Evolutionary conservation across 2,888 invertebrate species (phyloP), one percentile per base, ranked within the genome.

Genomic region (Horisme vitalbata): DNA sequence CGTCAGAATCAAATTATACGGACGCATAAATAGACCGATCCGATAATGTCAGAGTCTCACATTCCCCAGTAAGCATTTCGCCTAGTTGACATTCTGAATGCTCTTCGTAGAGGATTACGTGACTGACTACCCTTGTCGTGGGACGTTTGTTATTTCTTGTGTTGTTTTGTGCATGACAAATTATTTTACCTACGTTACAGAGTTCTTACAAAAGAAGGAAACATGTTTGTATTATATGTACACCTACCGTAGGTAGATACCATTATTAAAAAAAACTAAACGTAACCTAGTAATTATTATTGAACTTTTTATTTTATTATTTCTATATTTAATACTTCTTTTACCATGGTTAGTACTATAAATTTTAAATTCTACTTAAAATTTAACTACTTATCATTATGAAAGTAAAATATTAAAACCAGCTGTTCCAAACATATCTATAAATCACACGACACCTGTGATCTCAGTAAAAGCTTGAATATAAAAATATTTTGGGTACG

Each of bases 361-460:
- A n/a, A n/a, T n/a, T n/a, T n/a, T n/a, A n/a, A n/a, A n/a, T n/a
- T n/a, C n/a, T n/a, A n/a, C 18, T 23, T 3, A n/a, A n/a, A 23
- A 1, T n/a, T 9, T 2, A n/a, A 23, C n/a, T 9, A 23, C 2
- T 2, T 2, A 4, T 1, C n/a, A n/a, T 23, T n/a, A 2, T 2
- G 8, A 11, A 26, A 26, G 11, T 10, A 26, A 2, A 11, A 26
- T 11, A 26, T 11, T 5, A 4, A 10, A 11, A 26, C 26, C 35
- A 41, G 24, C 34, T 43, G 44, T 38, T 46, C 33, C 33, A 34
- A 28, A 36, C 34, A 44, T 35, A 37, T 28, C 50, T 37, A 43
- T 53, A 55, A 55, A 55, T 54, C 32, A 31, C 6, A 43, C 41
- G 21, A 21, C 55, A 51, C 39, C 53, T 53, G 55, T 27, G 44